A percentile compares a stretch with the other conserved stretches of the same genome.
Evolutionary conservation across 2,888 invertebrate genomes (phyloP).

Genomic region (Leptopilina myrica): DNA sequence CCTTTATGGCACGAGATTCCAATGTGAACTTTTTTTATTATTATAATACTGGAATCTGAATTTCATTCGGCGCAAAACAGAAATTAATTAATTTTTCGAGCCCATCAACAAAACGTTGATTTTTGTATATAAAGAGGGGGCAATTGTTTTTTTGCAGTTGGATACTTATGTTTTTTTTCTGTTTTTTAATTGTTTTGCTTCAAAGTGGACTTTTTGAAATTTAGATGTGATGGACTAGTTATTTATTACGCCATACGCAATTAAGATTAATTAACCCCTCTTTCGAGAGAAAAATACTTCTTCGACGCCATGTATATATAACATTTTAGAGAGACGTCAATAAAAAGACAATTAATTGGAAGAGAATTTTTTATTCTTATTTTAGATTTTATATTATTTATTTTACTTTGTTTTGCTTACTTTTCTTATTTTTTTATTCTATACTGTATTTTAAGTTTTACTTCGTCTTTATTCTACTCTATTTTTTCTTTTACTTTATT

Average conservation of each 20-base stretch:
- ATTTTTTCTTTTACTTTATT: too few species aligned
- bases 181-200: not conserved
- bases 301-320: not conserved
- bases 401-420: too few species aligned
- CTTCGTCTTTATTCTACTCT: too few species aligned
- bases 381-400: too few species aligned
- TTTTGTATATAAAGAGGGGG: too few species aligned
- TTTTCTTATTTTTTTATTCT: too few species aligned
- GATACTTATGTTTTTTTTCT: too few species aligned
- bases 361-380: too few species aligned
- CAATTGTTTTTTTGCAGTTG: too few species aligned
- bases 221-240: slow-evolving; percentile 20
- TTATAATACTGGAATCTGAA: slow-evolving; percentile 11
- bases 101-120: not conserved
- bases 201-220: not conserved
- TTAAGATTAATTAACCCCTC: not conserved
- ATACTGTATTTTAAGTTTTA: too few species aligned
- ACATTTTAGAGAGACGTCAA: not conserved
- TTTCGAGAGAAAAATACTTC: not conserved
- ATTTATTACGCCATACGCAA: not conserved
- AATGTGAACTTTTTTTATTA: slow-evolving; percentile 51
- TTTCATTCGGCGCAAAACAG: slow-evolving; percentile 32
- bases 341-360: not conserved
- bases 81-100: slow-evolving; percentile 34
- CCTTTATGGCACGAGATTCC: slow-evolving; percentile 51